phyloP scores from a whole-genome alignment of 2,113 vertebrate genomes.

The Halichoeres trimaculatus region DNA sequence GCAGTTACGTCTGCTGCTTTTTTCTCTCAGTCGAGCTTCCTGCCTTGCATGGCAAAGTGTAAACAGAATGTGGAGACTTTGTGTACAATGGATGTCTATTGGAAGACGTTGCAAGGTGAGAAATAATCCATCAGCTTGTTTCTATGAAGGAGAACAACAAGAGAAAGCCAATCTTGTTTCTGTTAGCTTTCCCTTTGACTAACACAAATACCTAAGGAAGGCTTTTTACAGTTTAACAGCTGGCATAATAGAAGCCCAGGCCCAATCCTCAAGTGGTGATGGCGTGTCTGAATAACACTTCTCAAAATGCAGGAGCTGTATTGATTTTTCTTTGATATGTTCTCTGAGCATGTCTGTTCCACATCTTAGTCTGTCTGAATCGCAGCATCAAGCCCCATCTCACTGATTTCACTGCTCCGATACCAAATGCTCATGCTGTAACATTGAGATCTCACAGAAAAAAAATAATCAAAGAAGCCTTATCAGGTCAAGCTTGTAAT shows the following conservation, averaged over 20 bases:
- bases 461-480: slow-evolving; percentile 36
- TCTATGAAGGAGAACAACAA: slow-evolving; percentile 1
- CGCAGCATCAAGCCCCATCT: slow-evolving; percentile 25
- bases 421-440: slow-evolving; percentile 27
- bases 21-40: slow-evolving; percentile 14
- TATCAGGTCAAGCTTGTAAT: slow-evolving; percentile 58
- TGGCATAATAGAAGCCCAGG: slow-evolving; percentile 32
- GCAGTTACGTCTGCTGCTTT: slow-evolving; percentile 31
- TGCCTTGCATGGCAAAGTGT: slow-evolving; percentile 19
- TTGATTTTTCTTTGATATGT: slow-evolving; percentile 66
- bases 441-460: slow-evolving; percentile 47
- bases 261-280: slow-evolving; percentile 37
- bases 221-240: slow-evolving; percentile 50
- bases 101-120: slow-evolving; percentile 27
- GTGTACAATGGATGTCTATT: slow-evolving; percentile 20
- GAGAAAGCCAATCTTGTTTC: slow-evolving; percentile 28
- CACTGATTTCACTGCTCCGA: slow-evolving; percentile 55
- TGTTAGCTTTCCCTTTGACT: slow-evolving; percentile 2
- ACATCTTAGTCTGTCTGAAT: slow-evolving; percentile 21
- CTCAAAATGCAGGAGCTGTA: slow-evolving; percentile 48
- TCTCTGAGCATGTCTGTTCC: slow-evolving; percentile 42
- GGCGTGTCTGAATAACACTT: slow-evolving; percentile 39
- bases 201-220: slow-evolving; percentile 19
- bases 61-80: slow-evolving; percentile 29
- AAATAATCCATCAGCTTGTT: slow-evolving; percentile 34